Evolutionary conservation across 2,888 invertebrate genomes (phyloP).

Genomic region (Stegana nigrithorax): DNA sequence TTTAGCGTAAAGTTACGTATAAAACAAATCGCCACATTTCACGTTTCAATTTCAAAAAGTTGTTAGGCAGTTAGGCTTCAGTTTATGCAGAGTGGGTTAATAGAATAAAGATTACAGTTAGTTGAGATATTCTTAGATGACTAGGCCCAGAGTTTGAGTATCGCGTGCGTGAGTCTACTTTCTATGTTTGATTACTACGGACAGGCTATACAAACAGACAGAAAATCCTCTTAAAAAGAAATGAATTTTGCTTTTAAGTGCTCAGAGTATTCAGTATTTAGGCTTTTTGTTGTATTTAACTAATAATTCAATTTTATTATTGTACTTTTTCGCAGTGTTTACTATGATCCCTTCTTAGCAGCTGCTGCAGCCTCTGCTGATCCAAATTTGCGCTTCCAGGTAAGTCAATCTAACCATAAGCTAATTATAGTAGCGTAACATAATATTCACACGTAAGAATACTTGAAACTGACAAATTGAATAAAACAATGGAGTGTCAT

Average conservation of each 20-base stretch:
- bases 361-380: slow-evolving; percentile 85
- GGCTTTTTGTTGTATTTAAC: not conserved
- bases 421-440: no score
- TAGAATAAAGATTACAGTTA: no score
- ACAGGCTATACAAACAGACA: slow-evolving; percentile 16
- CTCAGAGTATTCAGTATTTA: slow-evolving; percentile 29
- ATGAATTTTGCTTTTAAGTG: slow-evolving; percentile 67
- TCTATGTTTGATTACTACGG: not conserved
- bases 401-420: no score
- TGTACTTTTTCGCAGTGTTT: slow-evolving; percentile 75
- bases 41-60: not conserved
- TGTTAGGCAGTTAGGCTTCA: no score
- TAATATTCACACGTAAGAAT: no score
- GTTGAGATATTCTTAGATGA: no score
- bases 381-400: slow-evolving; percentile 92
- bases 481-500: no score
- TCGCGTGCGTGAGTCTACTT: not conserved
- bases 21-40: not conserved
- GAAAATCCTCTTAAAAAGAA: slow-evolving; percentile 17
- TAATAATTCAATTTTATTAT: slow-evolving; percentile 15
- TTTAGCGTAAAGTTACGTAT: no score
- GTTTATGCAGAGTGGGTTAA: no score
- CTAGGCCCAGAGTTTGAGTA: no score
- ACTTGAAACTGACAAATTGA: no score
- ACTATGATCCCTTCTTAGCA: slow-evolving; percentile 96